phyloP scores from a whole-genome alignment of 2,888 invertebrate species.

The Hyles lineata region DNA sequence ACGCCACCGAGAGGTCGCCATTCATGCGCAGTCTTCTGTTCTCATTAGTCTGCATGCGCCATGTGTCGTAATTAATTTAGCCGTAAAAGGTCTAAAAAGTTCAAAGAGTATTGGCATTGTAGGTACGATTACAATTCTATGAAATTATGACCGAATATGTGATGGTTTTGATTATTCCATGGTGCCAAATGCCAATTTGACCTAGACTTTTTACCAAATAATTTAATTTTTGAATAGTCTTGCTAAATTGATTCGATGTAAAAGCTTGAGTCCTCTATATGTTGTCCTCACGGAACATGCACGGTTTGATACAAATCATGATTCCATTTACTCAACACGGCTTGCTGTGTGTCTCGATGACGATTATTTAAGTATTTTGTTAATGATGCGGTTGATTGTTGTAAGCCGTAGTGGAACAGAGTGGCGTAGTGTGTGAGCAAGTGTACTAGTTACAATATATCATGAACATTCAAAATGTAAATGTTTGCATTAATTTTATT shows the following conservation, averaged over 20 bases:
- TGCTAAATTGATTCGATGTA: background rate
- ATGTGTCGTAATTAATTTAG: background rate
- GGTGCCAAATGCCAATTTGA: background rate
- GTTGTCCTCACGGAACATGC: background rate
- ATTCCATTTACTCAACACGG: background rate
- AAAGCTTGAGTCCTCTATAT: background rate
- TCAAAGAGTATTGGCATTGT: too few relatives aligned
- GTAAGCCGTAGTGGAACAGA: background rate
- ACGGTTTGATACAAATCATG: background rate
- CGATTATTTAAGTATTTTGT: background rate
- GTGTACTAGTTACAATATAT: slow-evolving; percentile 18
- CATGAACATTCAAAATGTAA: slow-evolving; percentile 32
- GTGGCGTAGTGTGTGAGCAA: slow-evolving; percentile 51
- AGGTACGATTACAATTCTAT: too few relatives aligned
- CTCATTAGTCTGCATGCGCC: background rate
- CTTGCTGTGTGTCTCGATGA: background rate
- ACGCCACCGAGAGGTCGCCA: slow-evolving; percentile 32
- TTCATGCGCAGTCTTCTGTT: background rate
- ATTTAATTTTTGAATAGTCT: background rate
- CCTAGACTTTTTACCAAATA: background rate
- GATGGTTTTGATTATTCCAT: background rate
- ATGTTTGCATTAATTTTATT: slow-evolving; percentile 39
- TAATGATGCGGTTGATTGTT: background rate
- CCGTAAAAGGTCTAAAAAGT: background rate
- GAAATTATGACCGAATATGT: too few relatives aligned